A percentile compares a stretch with the other conserved stretches of the same genome.
These are phyloP conservation scores for Bombus difficillimus DNA, from an alignment of 1,140 invertebrate genomes.

Conservation along the genomic window DNA sequence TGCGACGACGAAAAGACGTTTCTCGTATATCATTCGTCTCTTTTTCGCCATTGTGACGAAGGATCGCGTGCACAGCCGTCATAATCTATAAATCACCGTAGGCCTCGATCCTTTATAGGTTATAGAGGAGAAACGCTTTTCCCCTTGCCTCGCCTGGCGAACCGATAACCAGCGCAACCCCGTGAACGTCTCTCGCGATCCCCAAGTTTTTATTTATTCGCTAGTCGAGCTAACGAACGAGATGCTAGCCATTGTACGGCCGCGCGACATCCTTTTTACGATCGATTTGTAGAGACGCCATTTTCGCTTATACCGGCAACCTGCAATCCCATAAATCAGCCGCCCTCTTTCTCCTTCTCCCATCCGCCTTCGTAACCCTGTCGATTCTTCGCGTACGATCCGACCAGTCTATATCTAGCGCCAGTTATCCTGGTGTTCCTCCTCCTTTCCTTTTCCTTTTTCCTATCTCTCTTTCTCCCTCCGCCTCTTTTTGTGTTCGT, in stretches of 20 bases:
- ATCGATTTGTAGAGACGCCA: constrained; percentile 69
- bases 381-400: constrained; percentile 55
- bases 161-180: constrained; percentile 3
- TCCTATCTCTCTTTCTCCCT: not conserved
- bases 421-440: constrained; percentile 40
- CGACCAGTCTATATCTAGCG: constrained; percentile 31
- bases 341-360: constrained; percentile 23
- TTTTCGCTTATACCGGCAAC: constrained; percentile 66
- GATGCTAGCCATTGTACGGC: constrained; percentile 63
- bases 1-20: constrained; percentile 51
- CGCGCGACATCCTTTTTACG: constrained; percentile 64
- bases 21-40: constrained; percentile 29
- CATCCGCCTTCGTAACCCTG: constrained; percentile 26
- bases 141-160: too few species aligned
- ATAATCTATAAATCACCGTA: constrained; percentile 79
- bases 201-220: constrained; percentile 65
- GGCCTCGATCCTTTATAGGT: constrained; percentile 74
- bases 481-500: not conserved
- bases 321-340: constrained; percentile 68
- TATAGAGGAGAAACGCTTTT: constrained; percentile 62
- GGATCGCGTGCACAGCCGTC: constrained; percentile 71
- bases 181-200: constrained; percentile 24
- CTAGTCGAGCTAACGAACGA: constrained; percentile 61
- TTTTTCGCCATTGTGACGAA: constrained; percentile 37
- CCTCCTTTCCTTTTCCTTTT: not conserved